Evolutionary conservation across 2,888 invertebrate genomes (phyloP), one percentile per base, ranked within the genome.

Genomic region (Rhagonycha fulva): DNA sequence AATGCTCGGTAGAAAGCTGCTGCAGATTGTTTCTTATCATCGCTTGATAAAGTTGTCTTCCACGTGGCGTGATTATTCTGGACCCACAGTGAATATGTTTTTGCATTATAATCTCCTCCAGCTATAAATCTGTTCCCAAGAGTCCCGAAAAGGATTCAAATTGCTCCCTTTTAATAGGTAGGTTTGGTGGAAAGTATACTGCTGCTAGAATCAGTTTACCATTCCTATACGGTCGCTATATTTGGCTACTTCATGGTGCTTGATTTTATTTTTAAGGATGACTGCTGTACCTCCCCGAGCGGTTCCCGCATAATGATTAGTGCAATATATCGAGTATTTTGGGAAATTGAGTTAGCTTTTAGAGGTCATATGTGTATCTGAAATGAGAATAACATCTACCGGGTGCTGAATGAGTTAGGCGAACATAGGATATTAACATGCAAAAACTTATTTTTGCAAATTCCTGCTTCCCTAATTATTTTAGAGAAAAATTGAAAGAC

Each of bases 211-310:
- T 74, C 71, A 80, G 61, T 67, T 67, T 62, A 12, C 68, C 71
- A 23, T 70, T 28, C 60, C 32, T 61, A 63, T 75, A 47, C 75
- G 23, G 23, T 75, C 67, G 24, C n/a, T 28, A 24, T 72, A 78
- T 79, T 76, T 80, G 19, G 69, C 62, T 28, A 70, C 24, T 71
- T 77, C 76, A 68, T 68, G 66, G 62, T 79, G 76, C 75, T 79
- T 80, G 12, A 81, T 79, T 19, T 12, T 71, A 60, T 74, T 70
- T 70, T 70, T 69, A 26, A 81, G 80, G 28, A 81, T n/a, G n/a
- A n/a, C 71, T 30, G 76, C 75, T 61, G 76, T 78, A 61, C 78
- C 74, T 67, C 76, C 74, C 32, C 76, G 76, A 62, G 72, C 76
- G 62, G 28, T 78, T 30, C 74, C 71, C 14, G 68, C 75, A 23